Evolutionary conservation across 1,140 invertebrate species (phyloP), one percentile per base, ranked within the genome.

Genomic region (Amphibalanus amphitrite): DNA sequence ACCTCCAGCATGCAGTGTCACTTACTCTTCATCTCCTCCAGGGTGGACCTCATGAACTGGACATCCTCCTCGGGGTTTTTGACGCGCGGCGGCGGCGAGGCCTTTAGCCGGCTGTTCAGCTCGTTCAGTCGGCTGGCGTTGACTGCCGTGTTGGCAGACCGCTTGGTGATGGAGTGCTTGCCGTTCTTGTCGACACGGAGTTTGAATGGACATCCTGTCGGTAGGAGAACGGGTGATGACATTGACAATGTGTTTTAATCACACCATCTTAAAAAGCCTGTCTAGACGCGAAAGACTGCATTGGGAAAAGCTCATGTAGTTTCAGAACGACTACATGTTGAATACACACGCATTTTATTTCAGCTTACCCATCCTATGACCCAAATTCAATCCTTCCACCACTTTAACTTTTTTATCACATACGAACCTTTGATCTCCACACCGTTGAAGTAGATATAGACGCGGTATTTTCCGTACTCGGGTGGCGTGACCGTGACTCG

Each of bases 361-460:
- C 13, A 15, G 47, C 25, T 13, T 59, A 59, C 47, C 47, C 47
- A 59, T 59, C 13, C 47, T 15, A 25, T 15, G 47, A 25, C 13
- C 13, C 13, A 25, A 25, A 13, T 59, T 59, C 13, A 47, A 25
- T 72, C 65, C 74, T 69, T 20, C 38, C 10, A 28, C 69, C 28
- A 0, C 71, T n/a, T n/a, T n/a, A n/a, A n/a, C n/a, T n/a, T n/a
- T n/a, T n/a, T n/a, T n/a, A n/a, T 64, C 47, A 67, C n/a, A 33
- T 26, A 69, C 77, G 87, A 88, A 80, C 95, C 94, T 83, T 92
- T 91, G n/a, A 98, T 91, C 77, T 97, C 93, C 75, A 90, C 90
- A 6, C 92, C 92, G 80, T 97, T 98, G 79, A 97, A 98, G 77
- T 93, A 95, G 25, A 97, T 87, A 78, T 95, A 94, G 40, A 97